Evolutionary conservation across 2,113 vertebrate genomes (phyloP), one percentile per base, ranked within the genome.

Genomic region (Thryonomys swinderianus): DNA sequence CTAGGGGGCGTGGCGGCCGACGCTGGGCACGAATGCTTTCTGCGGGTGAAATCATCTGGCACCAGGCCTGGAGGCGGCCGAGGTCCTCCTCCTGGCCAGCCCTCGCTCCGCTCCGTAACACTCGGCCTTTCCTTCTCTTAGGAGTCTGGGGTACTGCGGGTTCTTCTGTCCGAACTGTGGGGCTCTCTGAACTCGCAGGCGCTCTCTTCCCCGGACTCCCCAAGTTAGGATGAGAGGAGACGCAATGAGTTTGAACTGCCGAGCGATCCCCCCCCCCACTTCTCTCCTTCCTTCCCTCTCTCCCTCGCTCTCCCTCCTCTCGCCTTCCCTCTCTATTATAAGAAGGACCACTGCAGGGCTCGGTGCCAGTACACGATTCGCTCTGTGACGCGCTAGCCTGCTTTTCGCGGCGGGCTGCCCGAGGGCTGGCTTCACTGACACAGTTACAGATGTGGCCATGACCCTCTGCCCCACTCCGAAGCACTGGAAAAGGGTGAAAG

Each of bases 11-110:
- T 69, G 12, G 53, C 11, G 80, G 73, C 74, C 2, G 37, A n/a
- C 0, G 57, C 0, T 9, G 18, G 16, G 34, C 1, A 40, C 59
- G 1, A 16, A 1, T 55, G 57, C 37, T 91, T 71, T 51, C 1
- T 1, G 64, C 0, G 4, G 27, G 53, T 71, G 62, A 80, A 48
- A 59, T 59, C 3, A 2, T 74, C 79, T 45, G 3, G 62, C 57
- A 66, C 30, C 51, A 30, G 23, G 23, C 25, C 11, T 1, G 1
- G 14, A 73, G 40, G 12, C 55, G 4, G 1, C 1, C 9, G 7
- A 74, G 40, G 59, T 59, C 67, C n/a, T 64, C 69, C 64, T 32
- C 66, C 76, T 55, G 71, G 59, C 55, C 48, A n/a, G 88, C 21
- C 57, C 64, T 79, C 57, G 1, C 42, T 57, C n/a, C 57, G 1